Conservation (phyloP, 2,888 invertebrate species). For the Helicoverpa assulta region DNA sequence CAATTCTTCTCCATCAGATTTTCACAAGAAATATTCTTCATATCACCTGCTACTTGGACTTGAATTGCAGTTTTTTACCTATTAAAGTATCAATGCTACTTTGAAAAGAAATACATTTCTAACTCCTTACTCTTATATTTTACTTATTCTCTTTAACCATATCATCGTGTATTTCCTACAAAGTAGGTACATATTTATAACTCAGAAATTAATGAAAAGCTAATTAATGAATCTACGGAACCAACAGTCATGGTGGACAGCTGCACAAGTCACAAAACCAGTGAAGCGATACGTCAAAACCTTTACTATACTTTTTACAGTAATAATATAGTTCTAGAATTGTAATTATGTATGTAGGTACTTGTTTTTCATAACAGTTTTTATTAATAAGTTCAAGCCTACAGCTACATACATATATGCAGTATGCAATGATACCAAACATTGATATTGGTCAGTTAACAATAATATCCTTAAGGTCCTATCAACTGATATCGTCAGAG, state of each 20-base stretch:
- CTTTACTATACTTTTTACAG: neutral
- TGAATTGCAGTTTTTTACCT: no score
- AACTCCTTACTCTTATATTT: no score
- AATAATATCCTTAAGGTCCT: conserved; percentile 11
- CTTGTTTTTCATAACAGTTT: conserved; percentile 5
- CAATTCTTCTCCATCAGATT: no score
- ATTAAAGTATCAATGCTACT: no score
- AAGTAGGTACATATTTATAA: no score
- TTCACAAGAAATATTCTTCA: no score
- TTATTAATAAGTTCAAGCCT: neutral
- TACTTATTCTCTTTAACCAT: no score
- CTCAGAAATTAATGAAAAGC: neutral
- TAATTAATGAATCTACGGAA: neutral
- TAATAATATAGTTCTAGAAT: neutral
- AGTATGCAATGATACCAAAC: no score
- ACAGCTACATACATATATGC: neutral
- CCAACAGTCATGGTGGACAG: neutral
- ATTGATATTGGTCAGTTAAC: conserved; percentile 3
- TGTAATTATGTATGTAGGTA: no score
- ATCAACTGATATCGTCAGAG: neutral
- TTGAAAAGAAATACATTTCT: no score
- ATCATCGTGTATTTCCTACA: no score
- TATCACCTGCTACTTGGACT: no score
- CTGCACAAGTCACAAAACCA: conserved; percentile 11
- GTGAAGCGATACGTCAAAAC: neutral